These are phyloP conservation scores for Tridacna crocea DNA, from an alignment of 2,888 invertebrate species.

Conservation along the genomic window DNA sequence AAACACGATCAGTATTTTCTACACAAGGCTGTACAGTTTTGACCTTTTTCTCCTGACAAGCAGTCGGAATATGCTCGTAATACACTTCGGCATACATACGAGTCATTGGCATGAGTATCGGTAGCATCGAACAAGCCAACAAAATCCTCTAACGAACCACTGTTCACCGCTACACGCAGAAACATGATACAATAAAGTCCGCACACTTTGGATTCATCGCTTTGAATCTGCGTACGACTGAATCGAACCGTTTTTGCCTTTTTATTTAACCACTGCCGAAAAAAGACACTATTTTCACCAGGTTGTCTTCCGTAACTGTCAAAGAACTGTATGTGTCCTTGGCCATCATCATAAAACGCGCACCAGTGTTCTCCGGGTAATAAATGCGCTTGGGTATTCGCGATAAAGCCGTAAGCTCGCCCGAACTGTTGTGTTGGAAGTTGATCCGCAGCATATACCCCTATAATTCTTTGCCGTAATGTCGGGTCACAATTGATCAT, in stretches of 20 bases:
- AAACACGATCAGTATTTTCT: background rate
- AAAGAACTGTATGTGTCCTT: constrained; percentile 2
- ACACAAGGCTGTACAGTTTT: constrained; percentile 25
- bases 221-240: constrained; percentile 18
- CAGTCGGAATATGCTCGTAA: constrained; percentile 23
- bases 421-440: constrained; percentile 14
- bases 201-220: constrained; percentile 25
- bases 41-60: constrained; percentile 19
- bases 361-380: constrained; percentile 34
- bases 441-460: constrained; percentile 39
- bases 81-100: background rate
- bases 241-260: background rate
- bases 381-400: constrained; percentile 29
- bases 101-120: constrained; percentile 14
- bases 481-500: constrained; percentile 31
- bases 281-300: background rate
- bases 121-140: constrained; percentile 8
- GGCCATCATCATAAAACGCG: background rate
- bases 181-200: constrained; percentile 38
- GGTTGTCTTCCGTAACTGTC: constrained; percentile 10
- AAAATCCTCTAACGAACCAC: background rate
- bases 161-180: background rate
- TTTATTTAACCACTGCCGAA: background rate
- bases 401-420: constrained; percentile 31
- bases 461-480: constrained; percentile 17